Percentiles rank a stretch among this genome's conserved stretches.
phyloP scores from a whole-genome alignment of 2,113 vertebrate genomes.

The Neoarius graeffei region DNA sequence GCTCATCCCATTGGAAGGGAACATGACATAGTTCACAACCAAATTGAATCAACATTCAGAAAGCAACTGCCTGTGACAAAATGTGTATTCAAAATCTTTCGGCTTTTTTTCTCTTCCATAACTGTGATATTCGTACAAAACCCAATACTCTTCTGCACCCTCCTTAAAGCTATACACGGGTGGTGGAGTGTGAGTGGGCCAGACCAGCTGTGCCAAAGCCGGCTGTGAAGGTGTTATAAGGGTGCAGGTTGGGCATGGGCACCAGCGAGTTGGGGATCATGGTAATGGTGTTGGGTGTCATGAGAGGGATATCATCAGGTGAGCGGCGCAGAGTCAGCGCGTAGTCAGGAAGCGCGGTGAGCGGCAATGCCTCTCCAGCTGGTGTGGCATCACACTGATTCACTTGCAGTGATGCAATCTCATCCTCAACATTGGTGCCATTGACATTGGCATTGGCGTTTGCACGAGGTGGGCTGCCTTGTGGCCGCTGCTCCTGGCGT shows the following conservation, averaged over 20 bases:
- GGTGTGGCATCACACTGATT: slow-evolving; percentile 89
- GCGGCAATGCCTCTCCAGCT: slow-evolving; percentile 81
- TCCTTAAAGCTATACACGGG: slow-evolving; percentile 93
- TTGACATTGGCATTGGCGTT: slow-evolving; percentile 78
- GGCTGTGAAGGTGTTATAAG: slow-evolving; percentile 96
- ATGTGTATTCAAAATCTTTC: slow-evolving; percentile 72
- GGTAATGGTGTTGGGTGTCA: slow-evolving; percentile 98
- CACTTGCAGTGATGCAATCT: slow-evolving; percentile 94
- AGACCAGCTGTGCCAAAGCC: slow-evolving; percentile 97
- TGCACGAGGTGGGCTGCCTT: slow-evolving; percentile 83
- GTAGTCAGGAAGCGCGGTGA: slow-evolving; percentile 93
- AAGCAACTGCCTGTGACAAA: slow-evolving; percentile 70
- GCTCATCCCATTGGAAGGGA: slow-evolving; percentile 54
- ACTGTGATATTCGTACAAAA: slow-evolving; percentile 44
- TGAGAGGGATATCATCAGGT: slow-evolving; percentile 96
- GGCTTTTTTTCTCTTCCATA: slow-evolving; percentile 57
- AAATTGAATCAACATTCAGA: slow-evolving; percentile 69
- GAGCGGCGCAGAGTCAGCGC: slow-evolving; percentile 94
- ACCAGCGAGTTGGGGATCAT: slow-evolving; percentile 99
- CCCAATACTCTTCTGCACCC: slow-evolving; percentile 48
- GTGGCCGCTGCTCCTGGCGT: slow-evolving; percentile 86
- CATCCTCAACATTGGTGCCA: slow-evolving; percentile 84
- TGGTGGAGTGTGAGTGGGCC: slow-evolving; percentile 98
- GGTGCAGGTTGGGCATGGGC: slow-evolving; percentile 95
- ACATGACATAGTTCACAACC: slow-evolving; percentile 73